phyloP scores from a whole-genome alignment of 2,113 vertebrate genomes.

The Probosciger aterrimus region DNA sequence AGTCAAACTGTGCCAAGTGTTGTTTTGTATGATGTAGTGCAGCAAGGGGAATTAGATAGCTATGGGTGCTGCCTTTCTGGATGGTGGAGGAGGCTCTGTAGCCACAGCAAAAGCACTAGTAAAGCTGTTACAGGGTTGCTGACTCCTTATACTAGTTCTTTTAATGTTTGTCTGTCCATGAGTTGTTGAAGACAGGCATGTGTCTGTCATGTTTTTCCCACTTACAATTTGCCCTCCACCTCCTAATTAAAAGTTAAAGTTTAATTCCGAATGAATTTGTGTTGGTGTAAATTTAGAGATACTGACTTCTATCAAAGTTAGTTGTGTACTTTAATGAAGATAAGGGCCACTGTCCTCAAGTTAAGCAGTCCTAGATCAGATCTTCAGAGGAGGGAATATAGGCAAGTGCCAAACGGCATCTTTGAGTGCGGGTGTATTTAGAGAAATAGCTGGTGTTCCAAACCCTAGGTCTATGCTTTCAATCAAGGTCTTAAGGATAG shows the following conservation, averaged over 20 bases:
- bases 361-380: neutral
- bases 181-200: neutral
- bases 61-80: neutral
- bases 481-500: neutral
- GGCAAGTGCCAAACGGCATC: neutral
- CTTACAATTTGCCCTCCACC: fast-evolving
- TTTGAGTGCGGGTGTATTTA: neutral
- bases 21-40: neutral
- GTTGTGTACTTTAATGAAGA: neutral
- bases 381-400: neutral
- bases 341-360: neutral
- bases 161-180: neutral
- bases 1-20: neutral
- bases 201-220: neutral
- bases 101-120: neutral
- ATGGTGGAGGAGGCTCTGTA: neutral
- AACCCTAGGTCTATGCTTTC: neutral
- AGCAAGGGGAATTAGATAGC: neutral
- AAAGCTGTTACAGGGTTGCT: neutral
- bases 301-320: neutral
- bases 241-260: neutral
- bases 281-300: neutral
- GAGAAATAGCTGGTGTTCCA: neutral
- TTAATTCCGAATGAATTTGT: neutral
- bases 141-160: neutral